These are phyloP conservation scores for Muscidifurax raptorellus DNA, from an alignment of 1,140 invertebrate species.

Conservation along the genomic window DNA sequence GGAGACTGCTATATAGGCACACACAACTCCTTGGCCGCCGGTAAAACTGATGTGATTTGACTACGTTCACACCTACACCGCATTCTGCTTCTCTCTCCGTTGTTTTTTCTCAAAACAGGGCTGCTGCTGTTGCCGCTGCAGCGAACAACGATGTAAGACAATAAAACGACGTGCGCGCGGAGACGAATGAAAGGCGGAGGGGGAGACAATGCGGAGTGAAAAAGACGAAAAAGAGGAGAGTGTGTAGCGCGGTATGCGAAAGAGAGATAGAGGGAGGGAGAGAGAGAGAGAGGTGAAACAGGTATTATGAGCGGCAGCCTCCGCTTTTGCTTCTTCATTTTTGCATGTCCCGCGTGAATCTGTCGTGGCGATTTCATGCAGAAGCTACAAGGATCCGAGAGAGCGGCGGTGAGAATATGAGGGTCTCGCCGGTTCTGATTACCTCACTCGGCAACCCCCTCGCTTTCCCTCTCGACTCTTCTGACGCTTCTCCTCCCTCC, in stretches of 20 bases:
- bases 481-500: background rate
- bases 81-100: background rate
- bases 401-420: background rate
- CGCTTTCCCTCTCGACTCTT: constrained; percentile 41
- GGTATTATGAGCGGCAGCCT: constrained; percentile 47
- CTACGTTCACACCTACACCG: constrained; percentile 66
- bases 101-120: constrained; percentile 11
- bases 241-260: constrained; percentile 37
- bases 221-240: background rate
- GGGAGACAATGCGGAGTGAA: constrained; percentile 18
- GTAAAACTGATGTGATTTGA: constrained; percentile 67
- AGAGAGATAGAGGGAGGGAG: constrained; percentile 10
- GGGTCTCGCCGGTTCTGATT: constrained; percentile 41
- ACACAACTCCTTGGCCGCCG: constrained; percentile 46
- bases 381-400: constrained; percentile 17
- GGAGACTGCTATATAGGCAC: background rate
- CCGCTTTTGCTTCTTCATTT: constrained; percentile 47
- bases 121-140: background rate
- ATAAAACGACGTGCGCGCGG: constrained; percentile 23
- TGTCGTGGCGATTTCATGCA: constrained; percentile 38
- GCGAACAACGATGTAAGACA: background rate
- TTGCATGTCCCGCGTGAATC: constrained; percentile 47
- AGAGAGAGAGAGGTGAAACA: constrained; percentile 41
- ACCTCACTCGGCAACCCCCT: constrained; percentile 36
- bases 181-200: background rate